Base-by-base conservation (phyloP, 2,888 invertebrate species). In the Alviniconcha strummeri region DNA sequence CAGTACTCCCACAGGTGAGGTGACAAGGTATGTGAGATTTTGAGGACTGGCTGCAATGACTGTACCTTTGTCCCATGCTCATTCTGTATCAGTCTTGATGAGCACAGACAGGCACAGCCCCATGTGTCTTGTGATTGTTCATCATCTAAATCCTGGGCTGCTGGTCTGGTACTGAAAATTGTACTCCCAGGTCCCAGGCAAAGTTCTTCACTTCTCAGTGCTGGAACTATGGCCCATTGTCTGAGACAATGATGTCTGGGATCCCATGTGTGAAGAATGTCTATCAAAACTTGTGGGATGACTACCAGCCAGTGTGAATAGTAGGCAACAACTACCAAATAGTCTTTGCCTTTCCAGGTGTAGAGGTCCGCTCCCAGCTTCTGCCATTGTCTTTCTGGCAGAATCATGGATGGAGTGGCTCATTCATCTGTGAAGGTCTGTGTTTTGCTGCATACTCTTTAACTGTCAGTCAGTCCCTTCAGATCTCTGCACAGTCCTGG, bases 21-120 rank as follows among this genome's bases (percentile, higher is more conserved):
- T 36, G 64, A 83, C 55, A 74, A 85, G 82, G 80, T 84, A 85
- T 82, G 84, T 83, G 79, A 77, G 71, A 72, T 82, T 60, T 17
- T n/a, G 67, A 57, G 75, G 81, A 83, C 81, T 13, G 76, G 77
- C 64, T 76, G n/a, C 54, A 71, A 19, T 71, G 76, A 72, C 81
- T 64, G 81, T 79, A 79, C 81, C 75, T 83, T 69, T 54, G 8
- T 13, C 60, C 60, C 60, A 60, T 60, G 60, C 13, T 60, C 60
- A 11, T 13, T 60, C 60, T 60, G 60, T 13, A 60, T 60, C 60
- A 8, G 57, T 54, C 19, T 13, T 55, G 55, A 8, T n/a, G 54
- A 80, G 80, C 15, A 80, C 80, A 6, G 52, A 81, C 36, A 36
- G 36, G 36, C 19, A 4, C 15, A 11, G 15, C 81, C 6, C 74